Conservation (phyloP, 2,888 invertebrate genomes). For the Dione vanillae region DNA sequence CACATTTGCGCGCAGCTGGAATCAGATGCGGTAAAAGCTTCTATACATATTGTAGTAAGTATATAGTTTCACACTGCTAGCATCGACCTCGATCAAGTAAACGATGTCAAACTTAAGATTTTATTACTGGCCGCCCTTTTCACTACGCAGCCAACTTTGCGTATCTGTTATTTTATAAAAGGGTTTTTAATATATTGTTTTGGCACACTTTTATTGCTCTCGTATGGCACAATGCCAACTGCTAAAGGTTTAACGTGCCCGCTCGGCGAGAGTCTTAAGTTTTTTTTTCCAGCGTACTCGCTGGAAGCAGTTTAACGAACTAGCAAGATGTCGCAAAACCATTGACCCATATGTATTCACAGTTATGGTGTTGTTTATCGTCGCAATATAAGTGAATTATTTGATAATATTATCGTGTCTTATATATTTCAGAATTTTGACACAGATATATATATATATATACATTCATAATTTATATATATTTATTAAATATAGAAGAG, state of each 20-base stretch:
- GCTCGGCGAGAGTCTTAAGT: conserved; percentile 73
- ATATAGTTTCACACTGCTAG: conserved; percentile 50
- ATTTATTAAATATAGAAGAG: neutral
- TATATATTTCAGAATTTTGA: conserved; percentile 36
- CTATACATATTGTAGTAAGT: conserved; percentile 75
- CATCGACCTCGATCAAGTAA: conserved; percentile 46
- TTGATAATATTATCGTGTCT: conserved; percentile 56
- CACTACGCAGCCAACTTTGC: conserved; percentile 62
- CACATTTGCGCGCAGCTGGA: conserved; percentile 67
- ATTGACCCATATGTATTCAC: conserved; percentile 75
- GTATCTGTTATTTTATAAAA: conserved; percentile 68
- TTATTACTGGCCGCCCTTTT: conserved; percentile 56
- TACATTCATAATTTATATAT: neutral
- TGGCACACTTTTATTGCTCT: conserved; percentile 67
- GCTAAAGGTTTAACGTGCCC: conserved; percentile 76
- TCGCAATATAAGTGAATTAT: conserved; percentile 60
- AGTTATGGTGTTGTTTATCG: conserved; percentile 71
- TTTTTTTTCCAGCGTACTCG: conserved; percentile 73
- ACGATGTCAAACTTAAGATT: conserved; percentile 59
- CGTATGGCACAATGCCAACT: conserved; percentile 72
- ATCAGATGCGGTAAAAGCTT: conserved; percentile 78
- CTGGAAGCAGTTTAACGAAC: conserved; percentile 73
- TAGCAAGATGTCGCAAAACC: conserved; percentile 74
- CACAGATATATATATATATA: too few species aligned
- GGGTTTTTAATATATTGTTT: conserved; percentile 80